Percentiles rank a stretch among this genome's conserved stretches.
Evolutionary conservation across 2,113 vertebrate species (phyloP).

Genomic region (Megaptera novaeangliae): DNA sequence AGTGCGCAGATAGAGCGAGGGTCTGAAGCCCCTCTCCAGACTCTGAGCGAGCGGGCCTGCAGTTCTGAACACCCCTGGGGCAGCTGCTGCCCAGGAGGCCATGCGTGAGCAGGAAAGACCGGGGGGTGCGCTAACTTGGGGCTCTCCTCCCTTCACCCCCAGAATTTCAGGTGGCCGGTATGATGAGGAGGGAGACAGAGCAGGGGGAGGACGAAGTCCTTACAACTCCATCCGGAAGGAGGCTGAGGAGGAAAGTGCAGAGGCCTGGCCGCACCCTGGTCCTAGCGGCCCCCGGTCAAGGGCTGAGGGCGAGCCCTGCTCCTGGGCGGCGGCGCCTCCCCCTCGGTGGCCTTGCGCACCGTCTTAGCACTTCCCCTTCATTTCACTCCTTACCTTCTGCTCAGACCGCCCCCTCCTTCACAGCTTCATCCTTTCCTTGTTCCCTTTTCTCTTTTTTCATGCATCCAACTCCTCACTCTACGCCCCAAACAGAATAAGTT

Average conservation of each 20-base stretch:
- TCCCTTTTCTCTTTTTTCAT: too few species aligned
- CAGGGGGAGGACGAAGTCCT: accelerated
- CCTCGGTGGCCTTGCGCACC: accelerated
- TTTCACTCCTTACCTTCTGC: background rate
- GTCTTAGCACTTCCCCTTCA: accelerated
- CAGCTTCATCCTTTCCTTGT: accelerated
- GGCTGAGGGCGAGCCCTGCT: accelerated
- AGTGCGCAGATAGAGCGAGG: accelerated
- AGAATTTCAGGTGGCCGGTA: accelerated
- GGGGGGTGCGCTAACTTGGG: accelerated
- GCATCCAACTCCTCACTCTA: accelerated
- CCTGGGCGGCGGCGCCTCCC: accelerated
- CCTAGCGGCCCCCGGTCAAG: accelerated
- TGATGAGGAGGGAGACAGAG: accelerated
- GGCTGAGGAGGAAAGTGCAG: accelerated
- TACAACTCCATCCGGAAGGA: accelerated
- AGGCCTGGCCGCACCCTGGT: too few species aligned
- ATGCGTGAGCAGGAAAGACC: accelerated
- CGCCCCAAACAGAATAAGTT: too few species aligned
- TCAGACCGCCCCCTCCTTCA: accelerated
- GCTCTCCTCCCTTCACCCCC: accelerated
- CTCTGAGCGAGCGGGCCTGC: too few species aligned
- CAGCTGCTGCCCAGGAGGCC: too few species aligned
- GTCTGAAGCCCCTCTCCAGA: too few species aligned
- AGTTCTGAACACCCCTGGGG: accelerated